phyloP scores from a whole-genome alignment of 2,797 vertebrate species.

The Schizothorax lantsangensis region DNA sequence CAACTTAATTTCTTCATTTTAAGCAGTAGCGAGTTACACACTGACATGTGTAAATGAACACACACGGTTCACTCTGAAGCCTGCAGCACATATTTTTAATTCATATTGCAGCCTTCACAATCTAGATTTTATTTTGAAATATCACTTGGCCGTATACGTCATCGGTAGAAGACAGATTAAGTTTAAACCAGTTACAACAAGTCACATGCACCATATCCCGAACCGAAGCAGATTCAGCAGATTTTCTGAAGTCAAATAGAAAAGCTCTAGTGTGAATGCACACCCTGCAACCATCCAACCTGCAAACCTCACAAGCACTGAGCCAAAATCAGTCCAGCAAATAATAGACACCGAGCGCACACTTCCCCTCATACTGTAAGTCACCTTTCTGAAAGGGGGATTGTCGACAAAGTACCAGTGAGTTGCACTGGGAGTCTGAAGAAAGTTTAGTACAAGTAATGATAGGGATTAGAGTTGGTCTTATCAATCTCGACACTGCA shows the following conservation, averaged over 20 bases:
- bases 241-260: background rate
- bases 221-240: background rate
- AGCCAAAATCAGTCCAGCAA: background rate
- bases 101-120: background rate
- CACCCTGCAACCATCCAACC: background rate
- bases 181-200: background rate
- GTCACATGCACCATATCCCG: background rate
- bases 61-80: background rate
- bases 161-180: background rate
- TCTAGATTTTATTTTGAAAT: background rate
- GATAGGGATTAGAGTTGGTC: slow-evolving; percentile 20
- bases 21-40: too few species aligned
- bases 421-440: background rate
- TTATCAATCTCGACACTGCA: slow-evolving; percentile 61
- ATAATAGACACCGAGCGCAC: background rate
- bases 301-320: background rate
- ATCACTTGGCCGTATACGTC: background rate
- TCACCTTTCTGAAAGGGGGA: background rate
- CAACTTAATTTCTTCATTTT: too few species aligned
- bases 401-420: background rate
- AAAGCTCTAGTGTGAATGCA: background rate
- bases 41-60: too few species aligned
- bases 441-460: slow-evolving; percentile 22
- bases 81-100: background rate
- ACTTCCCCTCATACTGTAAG: background rate